phyloP scores from a whole-genome alignment of 2,888 invertebrate genomes.

The Amblyjoppa fuscipennis region DNA sequence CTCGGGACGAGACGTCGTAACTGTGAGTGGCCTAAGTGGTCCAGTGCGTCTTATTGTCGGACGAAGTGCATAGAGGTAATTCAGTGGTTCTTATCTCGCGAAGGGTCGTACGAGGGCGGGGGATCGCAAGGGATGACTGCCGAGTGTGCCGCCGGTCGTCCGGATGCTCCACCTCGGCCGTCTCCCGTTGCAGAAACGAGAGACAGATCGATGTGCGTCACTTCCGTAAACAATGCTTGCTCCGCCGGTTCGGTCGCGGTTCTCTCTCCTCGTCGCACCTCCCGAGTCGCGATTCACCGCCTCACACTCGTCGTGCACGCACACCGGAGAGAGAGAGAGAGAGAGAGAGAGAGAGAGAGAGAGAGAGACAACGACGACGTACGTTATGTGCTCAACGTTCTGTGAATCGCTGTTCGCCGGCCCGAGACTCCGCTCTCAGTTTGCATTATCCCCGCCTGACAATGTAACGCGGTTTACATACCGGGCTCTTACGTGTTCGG shows the following conservation, averaged over 20 bases:
- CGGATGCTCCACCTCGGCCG: conserved; percentile 51
- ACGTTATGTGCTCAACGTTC: conserved; percentile 65
- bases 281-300: conserved; percentile 6
- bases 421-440: conserved; percentile 59
- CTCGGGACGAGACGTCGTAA: no score
- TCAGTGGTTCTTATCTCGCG: background rate
- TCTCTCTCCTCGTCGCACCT: background rate
- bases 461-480: conserved; percentile 60
- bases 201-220: conserved; percentile 75
- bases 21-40: conserved; percentile 30
- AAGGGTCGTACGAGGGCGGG: background rate
- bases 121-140: conserved; percentile 37
- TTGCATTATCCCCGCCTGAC: conserved; percentile 66
- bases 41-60: conserved; percentile 37
- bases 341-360: background rate
- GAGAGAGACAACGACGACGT: conserved; percentile 30
- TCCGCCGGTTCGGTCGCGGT: conserved; percentile 24
- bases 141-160: conserved; percentile 67
- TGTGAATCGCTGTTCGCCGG: conserved; percentile 68
- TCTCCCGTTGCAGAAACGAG: conserved; percentile 48
- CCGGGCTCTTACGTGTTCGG: conserved; percentile 12
- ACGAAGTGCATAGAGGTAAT: conserved; percentile 35
- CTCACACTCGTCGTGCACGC: background rate
- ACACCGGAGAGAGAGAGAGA: conserved; percentile 7
- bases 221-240: conserved; percentile 76